Evolutionary conservation across 2,113 vertebrate species (phyloP).

Genomic region (Megaceryle maxima): DNA sequence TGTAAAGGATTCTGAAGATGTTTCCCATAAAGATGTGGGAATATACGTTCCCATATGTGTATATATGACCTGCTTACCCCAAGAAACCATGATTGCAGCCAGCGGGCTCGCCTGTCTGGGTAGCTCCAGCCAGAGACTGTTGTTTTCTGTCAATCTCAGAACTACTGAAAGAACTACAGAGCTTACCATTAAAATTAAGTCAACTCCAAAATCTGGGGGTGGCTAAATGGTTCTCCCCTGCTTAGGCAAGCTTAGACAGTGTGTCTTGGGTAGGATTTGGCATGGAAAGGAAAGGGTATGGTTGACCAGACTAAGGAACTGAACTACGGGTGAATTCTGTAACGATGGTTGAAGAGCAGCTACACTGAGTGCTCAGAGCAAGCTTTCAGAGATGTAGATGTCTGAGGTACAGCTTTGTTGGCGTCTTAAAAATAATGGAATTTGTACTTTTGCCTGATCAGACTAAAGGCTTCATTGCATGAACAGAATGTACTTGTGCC

Average conservation of each 20-base stretch:
- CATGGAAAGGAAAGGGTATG: not conserved
- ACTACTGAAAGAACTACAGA: not conserved
- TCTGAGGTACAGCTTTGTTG: not conserved
- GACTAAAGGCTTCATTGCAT: not conserved
- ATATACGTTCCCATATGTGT: not conserved
- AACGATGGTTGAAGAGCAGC: fast-evolving
- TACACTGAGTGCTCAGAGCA: not conserved
- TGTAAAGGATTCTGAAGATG: fast-evolving
- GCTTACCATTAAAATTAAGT: not conserved
- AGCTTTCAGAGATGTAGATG: not conserved
- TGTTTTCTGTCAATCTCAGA: not conserved
- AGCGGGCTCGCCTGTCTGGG: not conserved
- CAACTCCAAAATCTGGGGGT: not conserved
- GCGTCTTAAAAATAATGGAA: not conserved
- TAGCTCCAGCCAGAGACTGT: not conserved
- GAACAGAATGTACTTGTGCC: not conserved
- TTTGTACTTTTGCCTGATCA: not conserved
- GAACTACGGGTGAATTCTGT: not conserved
- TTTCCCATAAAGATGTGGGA: not conserved
- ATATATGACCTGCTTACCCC: not conserved
- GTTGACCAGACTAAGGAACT: not conserved
- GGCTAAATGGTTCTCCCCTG: not conserved
- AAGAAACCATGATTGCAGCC: not conserved
- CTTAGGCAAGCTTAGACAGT: not conserved
- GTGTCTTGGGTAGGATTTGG: fast-evolving